These are phyloP conservation scores for Anodontia alba DNA, from an alignment of 2,888 invertebrate species.

Conservation along the genomic window DNA sequence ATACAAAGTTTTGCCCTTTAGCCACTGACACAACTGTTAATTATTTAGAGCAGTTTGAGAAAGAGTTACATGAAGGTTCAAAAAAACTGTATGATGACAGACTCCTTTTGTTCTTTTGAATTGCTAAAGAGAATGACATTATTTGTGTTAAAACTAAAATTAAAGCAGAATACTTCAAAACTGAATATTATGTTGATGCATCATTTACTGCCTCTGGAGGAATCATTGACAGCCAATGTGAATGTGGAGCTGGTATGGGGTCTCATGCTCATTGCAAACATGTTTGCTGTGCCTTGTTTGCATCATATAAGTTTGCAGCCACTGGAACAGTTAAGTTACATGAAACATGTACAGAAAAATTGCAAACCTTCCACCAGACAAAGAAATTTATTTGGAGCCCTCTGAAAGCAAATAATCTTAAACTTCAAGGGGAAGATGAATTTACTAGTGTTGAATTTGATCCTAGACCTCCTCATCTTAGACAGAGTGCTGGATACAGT, in stretches of 20 bases:
- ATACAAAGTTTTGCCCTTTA: constrained; percentile 20
- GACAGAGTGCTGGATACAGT: background rate
- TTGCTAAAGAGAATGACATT: background rate
- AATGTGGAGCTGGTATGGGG: constrained; percentile 49
- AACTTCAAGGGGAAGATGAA: constrained; percentile 7
- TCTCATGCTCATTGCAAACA: constrained; percentile 48
- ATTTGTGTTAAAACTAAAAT: constrained; percentile 25
- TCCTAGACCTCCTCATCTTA: constrained; percentile 18
- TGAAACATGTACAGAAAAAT: constrained; percentile 33
- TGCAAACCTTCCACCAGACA: constrained; percentile 35
- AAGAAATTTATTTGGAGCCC: constrained; percentile 22
- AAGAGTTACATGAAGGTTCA: constrained; percentile 19
- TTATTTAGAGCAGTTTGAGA: constrained; percentile 29
- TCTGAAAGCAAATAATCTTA: constrained; percentile 20
- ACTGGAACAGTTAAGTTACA: background rate
- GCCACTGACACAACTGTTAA: constrained; percentile 1
- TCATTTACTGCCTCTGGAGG: constrained; percentile 19
- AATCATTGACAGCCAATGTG: constrained; percentile 41
- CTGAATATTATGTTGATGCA: constrained; percentile 27
- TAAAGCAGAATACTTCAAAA: background rate
- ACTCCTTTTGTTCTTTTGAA: constrained; percentile 29
- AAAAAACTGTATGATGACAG: constrained; percentile 31
- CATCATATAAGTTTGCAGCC: constrained; percentile 1
- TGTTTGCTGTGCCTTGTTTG: constrained; percentile 30
- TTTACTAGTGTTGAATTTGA: constrained; percentile 16